A percentile compares a stretch with the other conserved stretches of the same genome.
Conservation (phyloP, 2,113 vertebrate species). For the Pionites leucogaster region DNA sequence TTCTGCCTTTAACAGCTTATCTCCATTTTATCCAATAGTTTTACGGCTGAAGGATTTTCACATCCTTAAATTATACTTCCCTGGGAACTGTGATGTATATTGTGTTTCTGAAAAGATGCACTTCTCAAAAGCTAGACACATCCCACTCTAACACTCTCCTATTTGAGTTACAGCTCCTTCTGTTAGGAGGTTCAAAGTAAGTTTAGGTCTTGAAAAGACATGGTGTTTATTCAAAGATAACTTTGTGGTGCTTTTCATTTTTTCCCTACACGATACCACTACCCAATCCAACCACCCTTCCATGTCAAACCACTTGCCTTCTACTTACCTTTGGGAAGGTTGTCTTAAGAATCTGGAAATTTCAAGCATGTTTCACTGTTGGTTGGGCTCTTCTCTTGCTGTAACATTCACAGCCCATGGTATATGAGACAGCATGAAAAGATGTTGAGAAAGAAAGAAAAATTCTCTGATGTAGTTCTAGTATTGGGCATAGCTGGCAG, state of each 20-base stretch:
- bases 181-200: not conserved
- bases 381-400: not conserved
- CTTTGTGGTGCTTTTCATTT: not conserved
- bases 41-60: not conserved
- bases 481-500: not conserved
- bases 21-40: not conserved
- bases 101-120: not conserved
- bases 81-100: not conserved
- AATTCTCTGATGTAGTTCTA: not conserved
- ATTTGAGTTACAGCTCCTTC: constrained; percentile 24
- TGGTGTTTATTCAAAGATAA: not conserved
- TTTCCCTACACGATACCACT: not conserved
- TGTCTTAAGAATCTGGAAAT: not conserved
- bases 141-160: not conserved
- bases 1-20: not conserved
- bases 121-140: not conserved
- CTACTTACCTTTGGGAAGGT: not conserved
- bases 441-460: not conserved
- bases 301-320: not conserved
- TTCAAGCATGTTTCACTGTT: not conserved
- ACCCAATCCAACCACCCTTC: not conserved
- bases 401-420: not conserved
- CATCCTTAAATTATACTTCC: not conserved
- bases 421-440: not conserved
- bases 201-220: not conserved